Percentiles rank a stretch among this genome's conserved stretches.
Conservation (phyloP, 1,140 invertebrate genomes). For the Frieseomelitta varia region DNA sequence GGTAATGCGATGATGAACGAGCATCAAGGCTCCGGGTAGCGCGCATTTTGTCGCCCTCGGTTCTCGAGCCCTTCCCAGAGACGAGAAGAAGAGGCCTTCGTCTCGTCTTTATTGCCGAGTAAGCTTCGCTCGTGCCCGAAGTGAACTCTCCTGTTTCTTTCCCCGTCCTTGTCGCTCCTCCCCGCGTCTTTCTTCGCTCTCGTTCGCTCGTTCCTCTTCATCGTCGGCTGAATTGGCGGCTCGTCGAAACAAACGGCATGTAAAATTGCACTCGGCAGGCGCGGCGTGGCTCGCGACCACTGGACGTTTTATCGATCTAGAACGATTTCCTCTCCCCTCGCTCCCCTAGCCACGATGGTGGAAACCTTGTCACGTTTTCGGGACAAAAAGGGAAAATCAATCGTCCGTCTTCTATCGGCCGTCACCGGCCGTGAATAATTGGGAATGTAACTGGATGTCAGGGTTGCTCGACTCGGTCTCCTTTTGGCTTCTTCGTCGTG, state of each 20-base stretch:
- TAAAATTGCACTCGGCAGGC: constrained; percentile 21
- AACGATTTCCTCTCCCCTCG: not conserved
- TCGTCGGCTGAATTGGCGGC: constrained; percentile 18
- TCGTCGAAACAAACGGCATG: constrained; percentile 38
- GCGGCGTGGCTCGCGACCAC: not conserved
- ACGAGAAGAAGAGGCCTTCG: not conserved
- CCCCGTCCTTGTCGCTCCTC: not conserved
- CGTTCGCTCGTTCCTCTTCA: not conserved
- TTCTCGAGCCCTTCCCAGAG: not conserved
- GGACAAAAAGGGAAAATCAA: not conserved
- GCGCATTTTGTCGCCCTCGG: constrained; percentile 21
- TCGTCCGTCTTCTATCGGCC: not conserved
- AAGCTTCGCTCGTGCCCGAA: constrained; percentile 16
- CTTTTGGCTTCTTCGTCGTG: not conserved
- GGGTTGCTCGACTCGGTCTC: not conserved
- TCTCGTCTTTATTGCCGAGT: constrained; percentile 34
- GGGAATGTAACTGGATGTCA: not conserved
- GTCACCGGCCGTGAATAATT: not conserved
- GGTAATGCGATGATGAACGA: constrained; percentile 43
- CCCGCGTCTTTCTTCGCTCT: too few relatives aligned
- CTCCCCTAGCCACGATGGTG: not conserved
- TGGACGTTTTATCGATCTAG: constrained; percentile 11
- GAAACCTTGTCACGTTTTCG: not conserved
- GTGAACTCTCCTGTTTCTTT: not conserved
- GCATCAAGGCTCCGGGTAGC: not conserved